Evolutionary conservation across 2,797 vertebrate genomes (phyloP).

Genomic region (Myotis planiceps): DNA sequence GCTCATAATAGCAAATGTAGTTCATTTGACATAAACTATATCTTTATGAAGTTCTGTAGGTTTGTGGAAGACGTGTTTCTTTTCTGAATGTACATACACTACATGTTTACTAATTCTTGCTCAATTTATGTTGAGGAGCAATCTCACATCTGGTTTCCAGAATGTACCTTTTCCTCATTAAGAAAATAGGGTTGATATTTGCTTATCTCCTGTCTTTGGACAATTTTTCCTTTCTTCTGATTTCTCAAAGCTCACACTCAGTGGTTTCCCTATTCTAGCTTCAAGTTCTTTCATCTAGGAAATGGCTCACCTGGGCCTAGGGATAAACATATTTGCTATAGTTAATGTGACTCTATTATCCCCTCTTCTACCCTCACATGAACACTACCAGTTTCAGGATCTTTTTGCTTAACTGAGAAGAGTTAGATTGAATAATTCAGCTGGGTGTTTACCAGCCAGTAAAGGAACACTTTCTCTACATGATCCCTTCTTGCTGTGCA

Average conservation of each 20-base stretch:
- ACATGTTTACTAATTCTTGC: background rate
- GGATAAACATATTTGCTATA: background rate
- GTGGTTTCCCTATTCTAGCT: background rate
- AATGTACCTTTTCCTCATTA: background rate
- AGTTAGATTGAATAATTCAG: background rate
- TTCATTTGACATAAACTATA: background rate
- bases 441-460: background rate
- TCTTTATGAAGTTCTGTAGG: background rate
- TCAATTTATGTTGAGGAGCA: background rate
- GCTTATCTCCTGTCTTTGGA: background rate
- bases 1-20: background rate
- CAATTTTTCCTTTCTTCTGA: background rate
- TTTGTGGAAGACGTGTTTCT: background rate
- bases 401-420: background rate
- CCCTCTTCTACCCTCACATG: background rate
- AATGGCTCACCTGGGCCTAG: background rate
- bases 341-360: background rate
- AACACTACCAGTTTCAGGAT: background rate
- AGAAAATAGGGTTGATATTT: background rate
- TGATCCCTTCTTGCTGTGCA: background rate
- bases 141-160: background rate
- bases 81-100: slow-evolving; percentile 10
- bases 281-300: background rate
- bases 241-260: background rate
- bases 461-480: background rate